These are phyloP conservation scores for Cyanoramphus novaezelandiae DNA, from an alignment of 2,113 vertebrate species.

Conservation along the genomic window DNA sequence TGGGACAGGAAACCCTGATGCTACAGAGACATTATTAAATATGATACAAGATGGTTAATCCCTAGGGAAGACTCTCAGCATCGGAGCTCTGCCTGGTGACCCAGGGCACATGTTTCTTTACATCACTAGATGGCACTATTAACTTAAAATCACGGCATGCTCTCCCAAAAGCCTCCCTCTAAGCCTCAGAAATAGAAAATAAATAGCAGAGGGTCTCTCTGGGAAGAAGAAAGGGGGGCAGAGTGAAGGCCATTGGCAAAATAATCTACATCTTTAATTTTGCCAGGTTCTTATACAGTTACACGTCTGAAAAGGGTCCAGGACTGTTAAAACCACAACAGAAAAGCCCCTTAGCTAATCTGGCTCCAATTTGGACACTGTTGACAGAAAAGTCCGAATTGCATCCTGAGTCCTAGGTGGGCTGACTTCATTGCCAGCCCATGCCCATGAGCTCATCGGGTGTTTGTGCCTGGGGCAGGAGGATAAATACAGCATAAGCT, in stretches of 20 bases:
- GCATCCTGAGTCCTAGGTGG: background rate
- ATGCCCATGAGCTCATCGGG: fast-evolving
- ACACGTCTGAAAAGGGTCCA: background rate
- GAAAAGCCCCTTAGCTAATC: background rate
- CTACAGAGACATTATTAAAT: background rate
- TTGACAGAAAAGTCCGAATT: background rate
- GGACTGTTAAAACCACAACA: background rate
- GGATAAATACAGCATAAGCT: background rate
- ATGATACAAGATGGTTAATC: background rate
- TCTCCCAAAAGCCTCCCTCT: background rate
- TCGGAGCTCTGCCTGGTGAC: background rate
- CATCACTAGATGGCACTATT: constrained; percentile 56
- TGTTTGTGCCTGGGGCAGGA: background rate
- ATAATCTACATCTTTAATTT: background rate
- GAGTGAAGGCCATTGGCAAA: background rate
- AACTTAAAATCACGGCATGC: background rate
- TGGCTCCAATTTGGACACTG: background rate
- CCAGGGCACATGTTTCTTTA: background rate
- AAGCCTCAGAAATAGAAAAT: background rate
- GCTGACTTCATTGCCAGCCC: background rate
- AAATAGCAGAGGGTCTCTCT: background rate
- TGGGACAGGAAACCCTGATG: background rate
- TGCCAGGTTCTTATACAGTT: background rate
- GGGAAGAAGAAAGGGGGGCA: too few species aligned
- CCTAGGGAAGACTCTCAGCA: background rate